These are phyloP conservation scores for Fulmarus glacialis DNA, from an alignment of 2,113 vertebrate genomes.

Conservation along the genomic window DNA sequence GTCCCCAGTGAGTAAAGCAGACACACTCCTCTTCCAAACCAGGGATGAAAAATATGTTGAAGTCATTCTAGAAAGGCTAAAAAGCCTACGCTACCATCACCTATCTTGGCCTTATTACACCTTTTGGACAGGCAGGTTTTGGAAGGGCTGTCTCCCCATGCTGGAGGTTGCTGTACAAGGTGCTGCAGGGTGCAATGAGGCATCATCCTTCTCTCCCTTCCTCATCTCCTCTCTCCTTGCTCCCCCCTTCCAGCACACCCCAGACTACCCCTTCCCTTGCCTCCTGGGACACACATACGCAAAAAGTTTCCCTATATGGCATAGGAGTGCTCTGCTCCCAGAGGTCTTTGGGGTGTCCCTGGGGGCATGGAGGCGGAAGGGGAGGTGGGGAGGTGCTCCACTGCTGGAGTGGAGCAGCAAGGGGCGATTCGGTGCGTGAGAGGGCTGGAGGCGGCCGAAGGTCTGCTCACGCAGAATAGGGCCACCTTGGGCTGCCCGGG, in stretches of 20 bases:
- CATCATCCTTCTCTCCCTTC: not conserved
- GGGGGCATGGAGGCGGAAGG: not conserved
- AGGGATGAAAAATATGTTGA: not conserved
- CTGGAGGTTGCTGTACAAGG: not conserved
- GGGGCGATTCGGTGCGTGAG: accelerated
- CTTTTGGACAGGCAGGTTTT: not conserved
- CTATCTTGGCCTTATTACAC: not conserved
- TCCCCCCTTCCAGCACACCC: not conserved
- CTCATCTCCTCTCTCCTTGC: not conserved
- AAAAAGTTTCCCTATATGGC: accelerated
- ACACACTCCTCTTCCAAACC: not conserved
- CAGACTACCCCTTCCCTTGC: not conserved
- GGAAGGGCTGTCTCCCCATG: not conserved
- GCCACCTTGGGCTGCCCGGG: not conserved
- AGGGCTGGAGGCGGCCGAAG: not conserved
- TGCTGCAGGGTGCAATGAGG: not conserved
- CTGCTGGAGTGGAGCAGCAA: not conserved
- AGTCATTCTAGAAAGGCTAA: not conserved
- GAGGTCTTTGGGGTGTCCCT: not conserved
- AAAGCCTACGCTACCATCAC: not conserved
- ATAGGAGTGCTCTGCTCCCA: not conserved
- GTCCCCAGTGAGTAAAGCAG: not conserved
- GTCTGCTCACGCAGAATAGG: not conserved
- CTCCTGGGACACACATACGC: not conserved
- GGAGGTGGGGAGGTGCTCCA: not conserved